These are phyloP conservation scores for Aphaenogaster rudis DNA, from an alignment of 1,140 invertebrate species.

Conservation along the genomic window DNA sequence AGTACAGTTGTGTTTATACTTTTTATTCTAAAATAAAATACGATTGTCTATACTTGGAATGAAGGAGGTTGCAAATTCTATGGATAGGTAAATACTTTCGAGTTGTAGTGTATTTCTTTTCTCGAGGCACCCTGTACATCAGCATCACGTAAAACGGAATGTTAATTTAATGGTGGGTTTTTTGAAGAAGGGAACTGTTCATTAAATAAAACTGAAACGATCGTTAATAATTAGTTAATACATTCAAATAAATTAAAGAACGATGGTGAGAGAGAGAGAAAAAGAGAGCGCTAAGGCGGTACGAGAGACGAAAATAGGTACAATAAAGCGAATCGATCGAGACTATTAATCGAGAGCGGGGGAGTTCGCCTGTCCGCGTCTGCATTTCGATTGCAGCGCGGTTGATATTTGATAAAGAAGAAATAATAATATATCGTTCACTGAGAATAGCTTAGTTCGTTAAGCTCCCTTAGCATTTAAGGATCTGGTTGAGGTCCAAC, in stretches of 20 bases:
- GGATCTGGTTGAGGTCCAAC: conserved; percentile 82
- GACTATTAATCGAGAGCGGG: conserved; percentile 56
- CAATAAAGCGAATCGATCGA: conserved; percentile 56
- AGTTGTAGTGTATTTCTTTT: not conserved
- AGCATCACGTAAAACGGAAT: conserved; percentile 44
- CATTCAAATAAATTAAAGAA: conserved; percentile 6
- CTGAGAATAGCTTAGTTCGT: conserved; percentile 70
- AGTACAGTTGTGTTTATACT: not conserved
- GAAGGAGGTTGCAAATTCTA: not conserved
- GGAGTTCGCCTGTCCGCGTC: conserved; percentile 68
- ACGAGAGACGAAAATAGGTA: not conserved
- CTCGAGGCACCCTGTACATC: conserved; percentile 41
- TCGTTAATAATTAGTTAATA: conserved; percentile 26
- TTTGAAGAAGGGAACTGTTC: conserved; percentile 13
- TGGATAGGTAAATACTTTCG: not conserved
- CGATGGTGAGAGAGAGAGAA: not conserved
- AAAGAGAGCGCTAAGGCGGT: not conserved
- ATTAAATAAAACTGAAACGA: conserved; percentile 29
- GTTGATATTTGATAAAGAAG: conserved; percentile 73
- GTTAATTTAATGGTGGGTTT: conserved; percentile 42
- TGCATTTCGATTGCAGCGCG: conserved; percentile 69
- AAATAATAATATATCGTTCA: conserved; percentile 76
- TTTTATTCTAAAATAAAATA: not conserved
- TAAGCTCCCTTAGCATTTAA: conserved; percentile 83
- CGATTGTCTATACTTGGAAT: not conserved